Base-by-base conservation (phyloP, 2,797 vertebrate genomes). In the Acanthurus tractus region DNA sequence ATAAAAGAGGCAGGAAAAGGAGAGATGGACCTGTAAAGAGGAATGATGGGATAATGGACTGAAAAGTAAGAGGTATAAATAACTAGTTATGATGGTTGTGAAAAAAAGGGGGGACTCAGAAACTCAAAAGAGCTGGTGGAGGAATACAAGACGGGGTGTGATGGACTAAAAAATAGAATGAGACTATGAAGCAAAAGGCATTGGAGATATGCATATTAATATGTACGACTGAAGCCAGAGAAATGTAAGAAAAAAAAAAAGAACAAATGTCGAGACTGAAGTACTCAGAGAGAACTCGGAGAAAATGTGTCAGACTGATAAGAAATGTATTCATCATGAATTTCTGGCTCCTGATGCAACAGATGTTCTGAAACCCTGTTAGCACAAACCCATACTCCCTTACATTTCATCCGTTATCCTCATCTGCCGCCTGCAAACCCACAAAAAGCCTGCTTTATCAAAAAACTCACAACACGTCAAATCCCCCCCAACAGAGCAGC, bases 1-100 rank as follows among this genome's bases (percentile, higher is more conserved):
- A 91, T 86, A 87, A 89, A 91, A 86, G 69, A 85, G 74, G 72
- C 23, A 29, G 70, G 74, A 52, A 74, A 73, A 46, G 78, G 61
- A 76, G 62, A 77, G 78, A 83, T 76, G 72, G 69, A 83, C 79
- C 83, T 76, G 84, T 90, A 87, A 90, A 85, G 74, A 91, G 83
- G 68, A 89, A 88, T 89, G 81, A 91, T 87, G 82, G 80, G 79
- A 86, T 85, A 85, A 89, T 87, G 75, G 80, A 90, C 80, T 74
- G 59, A 68, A 84, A 78, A 68, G 67, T 82, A 75, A 73, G 62
- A 75, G 70, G 44, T 44, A 87, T 87, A 86, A 88, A 91, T 90
- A 88, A 88, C 63, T 76, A 71, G 52, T 87, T 86, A 79, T 81
- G 88, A 86, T 73, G 76, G 76, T 50, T 52, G 63, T 5, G 29